Conservation (phyloP, 2,888 invertebrate species). For the Kryphioiulus occultus region DNA sequence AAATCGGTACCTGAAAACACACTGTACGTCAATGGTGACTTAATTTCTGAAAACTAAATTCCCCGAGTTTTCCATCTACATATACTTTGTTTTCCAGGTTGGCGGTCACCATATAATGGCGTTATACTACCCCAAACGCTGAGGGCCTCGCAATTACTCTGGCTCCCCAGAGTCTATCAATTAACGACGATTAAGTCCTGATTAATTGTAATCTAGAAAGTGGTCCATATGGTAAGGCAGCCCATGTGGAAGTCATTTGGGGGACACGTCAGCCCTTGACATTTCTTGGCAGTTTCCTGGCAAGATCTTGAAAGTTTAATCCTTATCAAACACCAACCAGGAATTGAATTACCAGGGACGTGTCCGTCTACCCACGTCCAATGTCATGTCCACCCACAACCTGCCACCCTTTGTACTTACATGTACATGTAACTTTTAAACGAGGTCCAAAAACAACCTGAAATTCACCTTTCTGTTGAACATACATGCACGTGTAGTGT, state of each 20-base stretch:
- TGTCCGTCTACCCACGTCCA: neutral
- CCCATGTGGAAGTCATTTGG: neutral
- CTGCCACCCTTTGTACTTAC: neutral
- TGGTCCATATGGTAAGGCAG: neutral
- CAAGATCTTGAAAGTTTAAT: neutral
- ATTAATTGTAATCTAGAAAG: neutral
- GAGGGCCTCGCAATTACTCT: neutral
- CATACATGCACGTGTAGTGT: neutral
- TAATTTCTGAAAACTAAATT: no score
- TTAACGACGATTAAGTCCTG: neutral
- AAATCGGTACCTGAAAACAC: neutral
- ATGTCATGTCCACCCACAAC: neutral
- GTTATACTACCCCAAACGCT: neutral
- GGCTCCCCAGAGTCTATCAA: neutral
- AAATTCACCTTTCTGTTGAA: neutral
- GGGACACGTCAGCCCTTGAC: neutral
- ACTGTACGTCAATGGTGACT: no score
- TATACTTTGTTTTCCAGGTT: no score
- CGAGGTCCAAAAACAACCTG: neutral
- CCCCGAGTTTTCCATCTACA: no score
- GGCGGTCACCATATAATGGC: neutral
- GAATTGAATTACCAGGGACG: conserved; percentile 11
- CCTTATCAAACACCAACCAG: conserved; percentile 2
- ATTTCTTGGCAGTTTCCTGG: neutral
- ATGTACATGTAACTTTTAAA: neutral